Conservation (phyloP, 2,888 invertebrate species). For the Tetanocera ferruginea region DNA sequence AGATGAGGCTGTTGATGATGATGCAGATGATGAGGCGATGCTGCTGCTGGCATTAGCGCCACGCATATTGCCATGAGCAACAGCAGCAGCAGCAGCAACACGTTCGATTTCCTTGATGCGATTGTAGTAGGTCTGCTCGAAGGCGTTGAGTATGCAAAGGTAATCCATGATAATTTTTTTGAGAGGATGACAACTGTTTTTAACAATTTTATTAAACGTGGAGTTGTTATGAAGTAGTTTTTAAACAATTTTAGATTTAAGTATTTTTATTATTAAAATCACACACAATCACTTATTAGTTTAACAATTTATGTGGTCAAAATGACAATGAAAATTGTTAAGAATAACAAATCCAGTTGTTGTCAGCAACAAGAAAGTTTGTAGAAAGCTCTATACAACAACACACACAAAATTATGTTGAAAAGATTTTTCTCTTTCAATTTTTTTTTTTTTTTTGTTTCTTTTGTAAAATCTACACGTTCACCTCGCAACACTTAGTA, state of each 20-base stretch:
- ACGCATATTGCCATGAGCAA: slow-evolving; percentile 43
- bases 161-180: slow-evolving; percentile 60
- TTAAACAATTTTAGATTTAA: background rate
- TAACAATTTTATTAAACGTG: background rate
- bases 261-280: too few relatives aligned
- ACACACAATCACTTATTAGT: too few relatives aligned
- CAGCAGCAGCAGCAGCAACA: slow-evolving; percentile 53
- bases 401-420: too few relatives aligned
- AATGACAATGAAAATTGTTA: too few relatives aligned
- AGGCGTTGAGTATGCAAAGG: slow-evolving; percentile 64
- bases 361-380: too few relatives aligned
- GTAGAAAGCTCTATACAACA: too few relatives aligned
- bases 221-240: background rate
- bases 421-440: too few relatives aligned
- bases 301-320: too few relatives aligned
- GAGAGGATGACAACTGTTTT: background rate
- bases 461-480: slow-evolving; percentile 34
- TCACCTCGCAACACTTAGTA: slow-evolving; percentile 20
- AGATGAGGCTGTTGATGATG: slow-evolving; percentile 46
- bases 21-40: slow-evolving; percentile 31
- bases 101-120: slow-evolving; percentile 63
- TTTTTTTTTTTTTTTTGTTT: slow-evolving; percentile 27
- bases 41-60: slow-evolving; percentile 43
- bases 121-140: slow-evolving; percentile 64
- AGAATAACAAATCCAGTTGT: too few relatives aligned